These are phyloP conservation scores for Phoxinus dragarum DNA, from an alignment of 2,797 vertebrate genomes.

Conservation along the genomic window DNA sequence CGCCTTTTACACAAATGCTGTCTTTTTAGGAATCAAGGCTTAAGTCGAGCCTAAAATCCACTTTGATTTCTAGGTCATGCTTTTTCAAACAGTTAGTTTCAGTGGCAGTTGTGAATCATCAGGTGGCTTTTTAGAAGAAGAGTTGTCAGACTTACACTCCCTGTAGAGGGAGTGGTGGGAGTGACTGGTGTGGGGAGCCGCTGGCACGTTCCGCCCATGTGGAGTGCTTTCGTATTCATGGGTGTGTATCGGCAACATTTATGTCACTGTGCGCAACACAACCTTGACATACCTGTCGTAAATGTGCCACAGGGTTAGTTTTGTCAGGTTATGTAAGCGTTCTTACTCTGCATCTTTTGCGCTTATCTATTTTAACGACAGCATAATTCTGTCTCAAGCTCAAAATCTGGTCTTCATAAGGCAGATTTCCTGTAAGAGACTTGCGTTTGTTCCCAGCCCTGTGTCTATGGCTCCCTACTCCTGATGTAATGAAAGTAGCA, in stretches of 20 bases:
- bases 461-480: constrained; percentile 60
- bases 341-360: constrained; percentile 62
- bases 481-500: constrained; percentile 58
- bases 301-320: constrained; percentile 50
- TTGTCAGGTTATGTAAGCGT: constrained; percentile 55
- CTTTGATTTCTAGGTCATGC: constrained; percentile 45
- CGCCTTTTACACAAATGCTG: not conserved
- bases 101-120: constrained; percentile 58
- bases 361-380: constrained; percentile 72
- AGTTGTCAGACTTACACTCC: constrained; percentile 54
- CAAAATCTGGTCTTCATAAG: constrained; percentile 61
- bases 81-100: constrained; percentile 53
- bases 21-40: constrained; percentile 1
- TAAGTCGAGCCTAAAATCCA: not conserved
- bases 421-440: constrained; percentile 61
- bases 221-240: constrained; percentile 38
- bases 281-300: constrained; percentile 56
- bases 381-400: constrained; percentile 58
- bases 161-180: constrained; percentile 52
- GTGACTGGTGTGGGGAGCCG: constrained; percentile 36
- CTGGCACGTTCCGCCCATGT: constrained; percentile 40
- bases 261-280: constrained; percentile 53
- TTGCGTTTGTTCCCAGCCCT: constrained; percentile 59
- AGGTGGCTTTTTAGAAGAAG: constrained; percentile 41
- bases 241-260: constrained; percentile 46